A percentile compares a stretch with the other conserved stretches of the same genome.
These are phyloP conservation scores for Poecilia picta DNA, from an alignment of 2,797 vertebrate genomes.

Conservation along the genomic window DNA sequence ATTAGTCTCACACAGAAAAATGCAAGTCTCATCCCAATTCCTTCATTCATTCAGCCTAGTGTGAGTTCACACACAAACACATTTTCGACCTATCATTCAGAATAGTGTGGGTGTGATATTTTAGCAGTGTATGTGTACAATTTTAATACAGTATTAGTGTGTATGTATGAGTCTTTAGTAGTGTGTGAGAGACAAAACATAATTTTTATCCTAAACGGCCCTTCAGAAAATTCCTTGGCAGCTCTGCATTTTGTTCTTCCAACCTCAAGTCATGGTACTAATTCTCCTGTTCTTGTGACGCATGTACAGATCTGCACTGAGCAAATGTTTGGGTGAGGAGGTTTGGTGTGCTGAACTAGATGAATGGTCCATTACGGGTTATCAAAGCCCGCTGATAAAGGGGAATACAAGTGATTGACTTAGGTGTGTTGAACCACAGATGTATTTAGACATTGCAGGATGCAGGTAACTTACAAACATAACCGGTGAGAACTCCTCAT, in stretches of 20 bases:
- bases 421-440: too few relatives aligned
- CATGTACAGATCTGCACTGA: neutral
- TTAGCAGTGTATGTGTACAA: neutral
- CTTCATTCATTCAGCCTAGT: too few relatives aligned
- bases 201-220: too few relatives aligned
- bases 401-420: too few relatives aligned
- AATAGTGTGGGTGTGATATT: too few relatives aligned
- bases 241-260: neutral
- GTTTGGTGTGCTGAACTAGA: neutral
- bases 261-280: neutral
- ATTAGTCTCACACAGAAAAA: too few relatives aligned
- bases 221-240: neutral
- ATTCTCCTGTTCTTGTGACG: neutral
- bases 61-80: too few relatives aligned
- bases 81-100: too few relatives aligned
- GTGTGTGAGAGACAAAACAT: too few relatives aligned
- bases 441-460: neutral
- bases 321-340: neutral
- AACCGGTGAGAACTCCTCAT: neutral
- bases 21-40: too few relatives aligned
- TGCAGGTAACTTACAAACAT: neutral
- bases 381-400: too few relatives aligned
- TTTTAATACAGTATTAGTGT: neutral
- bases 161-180: neutral
- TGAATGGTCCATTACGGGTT: neutral